Base-by-base conservation (phyloP, 2,797 vertebrate genomes). In the Oreochromis grahami region DNA sequence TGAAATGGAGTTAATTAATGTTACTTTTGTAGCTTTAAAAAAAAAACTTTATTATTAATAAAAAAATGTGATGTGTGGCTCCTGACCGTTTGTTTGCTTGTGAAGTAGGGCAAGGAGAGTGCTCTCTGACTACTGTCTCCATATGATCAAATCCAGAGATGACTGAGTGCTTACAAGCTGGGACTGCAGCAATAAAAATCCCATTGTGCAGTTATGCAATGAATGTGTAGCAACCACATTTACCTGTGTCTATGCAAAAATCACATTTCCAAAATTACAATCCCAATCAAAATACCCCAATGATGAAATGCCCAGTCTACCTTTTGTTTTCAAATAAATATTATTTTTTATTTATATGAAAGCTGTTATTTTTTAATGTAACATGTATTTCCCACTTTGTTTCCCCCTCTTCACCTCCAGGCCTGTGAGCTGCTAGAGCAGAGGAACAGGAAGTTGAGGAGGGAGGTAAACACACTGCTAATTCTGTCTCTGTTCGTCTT, bases 341-440 rank as follows among this genome's bases (percentile, higher is more conserved):
- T 10, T 5, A 0, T 19, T 48, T 8, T 29, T 8, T 26, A 19
- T 12, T 19, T 17, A 29, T 43, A 45, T 29, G 14, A 70, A 70
- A 45, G 4, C 41, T 26, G 17, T 45, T 38, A 3, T 45, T 26
- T 26, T 45, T 45, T 26, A 43, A 45, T 70, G 68, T 45, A 17
- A 45, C 65, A 26, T 45, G 14, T 11, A 45, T 48, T 72, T 32
- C 6, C 15, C 26, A 36, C 58, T n/a, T 63, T 63, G 32, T 63
- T 63, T 12, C 24, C 41, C 41, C 3, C 13, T 48, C 11, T 51
- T 2, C 43, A 8, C n/a, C 7, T 52, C 10, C 96, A 98, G 98
- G 96, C 97, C 65, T 98, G 98, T 17, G 97, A 98, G 92, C 93
- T 95, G 89, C 91, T 98, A 89, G 98, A 98, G 92, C 97, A 98